phyloP scores from a whole-genome alignment of 1,140 invertebrate species.

The Nylanderia fulva region DNA sequence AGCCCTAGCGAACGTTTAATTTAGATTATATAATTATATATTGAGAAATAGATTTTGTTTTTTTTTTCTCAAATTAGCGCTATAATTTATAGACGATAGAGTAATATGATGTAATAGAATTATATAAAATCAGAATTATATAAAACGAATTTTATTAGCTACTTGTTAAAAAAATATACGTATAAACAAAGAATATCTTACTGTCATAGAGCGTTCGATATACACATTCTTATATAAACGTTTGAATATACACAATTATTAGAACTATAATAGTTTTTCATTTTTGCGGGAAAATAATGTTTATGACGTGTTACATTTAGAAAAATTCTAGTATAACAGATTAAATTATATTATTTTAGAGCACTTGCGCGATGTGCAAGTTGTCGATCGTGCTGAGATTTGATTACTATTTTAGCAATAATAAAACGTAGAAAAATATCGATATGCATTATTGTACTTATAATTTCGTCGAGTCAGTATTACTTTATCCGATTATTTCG shows the following conservation, averaged over 20 bases:
- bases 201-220: constrained; percentile 50
- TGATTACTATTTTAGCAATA: constrained; percentile 50
- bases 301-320: constrained; percentile 52
- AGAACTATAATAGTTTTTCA: constrained; percentile 33
- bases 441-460: constrained; percentile 30
- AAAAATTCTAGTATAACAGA: constrained; percentile 59
- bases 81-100: constrained; percentile 9
- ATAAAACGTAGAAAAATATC: constrained; percentile 63
- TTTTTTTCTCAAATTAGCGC: not conserved
- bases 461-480: constrained; percentile 19
- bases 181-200: constrained; percentile 54
- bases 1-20: not conserved
- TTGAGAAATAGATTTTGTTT: not conserved
- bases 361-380: not conserved
- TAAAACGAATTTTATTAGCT: constrained; percentile 36
- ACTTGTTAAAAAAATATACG: constrained; percentile 60
- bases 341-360: constrained; percentile 59
- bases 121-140: constrained; percentile 21
- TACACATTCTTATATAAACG: constrained; percentile 39
- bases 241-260: constrained; percentile 44
- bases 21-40: not conserved
- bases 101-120: constrained; percentile 27
- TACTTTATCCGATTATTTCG: constrained; percentile 28
- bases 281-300: constrained; percentile 43
- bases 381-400: constrained; percentile 37